Percentiles rank a stretch among this genome's conserved stretches.
Conservation (phyloP, 2,113 vertebrate genomes). For the Eulemur rufifrons region DNA sequence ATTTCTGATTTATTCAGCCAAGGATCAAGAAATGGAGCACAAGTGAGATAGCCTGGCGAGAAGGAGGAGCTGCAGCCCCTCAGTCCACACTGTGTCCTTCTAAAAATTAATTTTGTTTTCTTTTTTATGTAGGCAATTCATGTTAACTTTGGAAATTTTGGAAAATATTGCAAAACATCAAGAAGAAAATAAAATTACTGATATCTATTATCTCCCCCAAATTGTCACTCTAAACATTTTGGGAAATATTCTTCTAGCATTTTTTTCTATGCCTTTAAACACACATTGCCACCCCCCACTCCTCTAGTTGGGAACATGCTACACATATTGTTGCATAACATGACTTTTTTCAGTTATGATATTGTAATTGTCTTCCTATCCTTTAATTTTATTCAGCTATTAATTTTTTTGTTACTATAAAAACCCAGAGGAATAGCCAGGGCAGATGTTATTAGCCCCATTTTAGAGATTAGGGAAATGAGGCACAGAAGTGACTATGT, state of each 20-base stretch:
- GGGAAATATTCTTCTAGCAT: not conserved
- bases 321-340: not conserved
- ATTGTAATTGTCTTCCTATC: not conserved
- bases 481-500: not conserved
- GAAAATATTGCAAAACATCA: not conserved
- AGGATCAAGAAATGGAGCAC: not conserved
- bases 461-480: not conserved
- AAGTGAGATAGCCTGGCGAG: not conserved
- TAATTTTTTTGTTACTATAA: constrained; percentile 22
- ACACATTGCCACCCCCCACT: not conserved
- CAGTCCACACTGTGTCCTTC: not conserved
- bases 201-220: not conserved
- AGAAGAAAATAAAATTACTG: not conserved
- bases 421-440: not conserved
- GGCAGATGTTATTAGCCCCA: not conserved
- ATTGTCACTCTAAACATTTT: not conserved
- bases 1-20: not conserved
- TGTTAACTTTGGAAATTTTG: not conserved
- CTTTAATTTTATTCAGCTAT: not conserved
- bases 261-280: not conserved
- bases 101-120: not conserved
- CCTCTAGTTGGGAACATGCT: not conserved
- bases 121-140: not conserved
- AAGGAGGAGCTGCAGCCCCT: not conserved
- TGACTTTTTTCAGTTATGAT: not conserved